Conservation (phyloP, 2,797 vertebrate species). For the Rhabdomys pumilio region DNA sequence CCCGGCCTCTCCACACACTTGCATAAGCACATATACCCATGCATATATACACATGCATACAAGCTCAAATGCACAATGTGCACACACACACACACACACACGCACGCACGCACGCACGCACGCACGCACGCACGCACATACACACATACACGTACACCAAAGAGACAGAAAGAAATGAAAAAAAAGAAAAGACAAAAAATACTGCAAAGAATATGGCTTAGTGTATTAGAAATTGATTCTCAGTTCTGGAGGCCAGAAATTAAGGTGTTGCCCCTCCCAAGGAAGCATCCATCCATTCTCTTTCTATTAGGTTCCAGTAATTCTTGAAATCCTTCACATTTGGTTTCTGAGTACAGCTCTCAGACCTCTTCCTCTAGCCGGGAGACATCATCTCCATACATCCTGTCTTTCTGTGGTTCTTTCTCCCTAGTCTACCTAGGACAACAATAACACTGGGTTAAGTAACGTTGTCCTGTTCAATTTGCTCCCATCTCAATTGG, state of each 20-base stretch:
- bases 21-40: neutral
- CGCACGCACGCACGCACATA: too few species aligned
- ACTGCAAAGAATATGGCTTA: neutral
- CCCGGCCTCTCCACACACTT: neutral
- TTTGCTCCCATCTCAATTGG: neutral
- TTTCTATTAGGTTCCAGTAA: neutral
- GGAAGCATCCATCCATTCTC: neutral
- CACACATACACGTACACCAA: too few species aligned
- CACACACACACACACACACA: neutral
- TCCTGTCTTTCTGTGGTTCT: neutral
- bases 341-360: too few species aligned
- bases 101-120: too few species aligned
- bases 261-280: neutral
- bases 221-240: neutral
- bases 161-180: neutral
- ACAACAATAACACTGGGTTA: neutral
- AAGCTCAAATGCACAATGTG: neutral
- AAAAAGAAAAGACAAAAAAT: neutral
- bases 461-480: neutral
- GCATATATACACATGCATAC: neutral
- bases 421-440: neutral
- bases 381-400: fast-evolving
- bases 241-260: neutral
- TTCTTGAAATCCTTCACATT: neutral
- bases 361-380: neutral